Percentiles rank a stretch among this genome's conserved stretches.
phyloP scores from a whole-genome alignment of 2,888 invertebrate genomes.

The Harmothoe impar region DNA sequence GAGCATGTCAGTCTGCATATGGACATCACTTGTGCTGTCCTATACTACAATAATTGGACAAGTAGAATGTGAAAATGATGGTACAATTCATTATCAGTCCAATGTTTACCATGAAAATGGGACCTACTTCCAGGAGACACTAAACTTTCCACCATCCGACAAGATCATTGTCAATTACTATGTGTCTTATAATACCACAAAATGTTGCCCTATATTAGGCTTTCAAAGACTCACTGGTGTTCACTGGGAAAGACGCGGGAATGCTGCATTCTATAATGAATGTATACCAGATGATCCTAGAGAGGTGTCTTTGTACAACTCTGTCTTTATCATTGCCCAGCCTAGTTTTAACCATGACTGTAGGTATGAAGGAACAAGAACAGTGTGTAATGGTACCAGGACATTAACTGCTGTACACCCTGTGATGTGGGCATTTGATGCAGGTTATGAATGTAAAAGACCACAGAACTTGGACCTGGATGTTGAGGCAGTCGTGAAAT shows the following conservation, averaged over 20 bases:
- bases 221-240: background rate
- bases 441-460: background rate
- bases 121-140: background rate
- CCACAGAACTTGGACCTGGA: background rate
- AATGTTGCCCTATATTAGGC: background rate
- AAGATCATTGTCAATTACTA: background rate
- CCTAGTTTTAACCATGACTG: too few species aligned
- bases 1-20: too few species aligned
- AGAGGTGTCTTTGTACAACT: background rate
- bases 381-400: background rate
- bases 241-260: background rate
- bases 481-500: background rate
- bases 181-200: background rate
- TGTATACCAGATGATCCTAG: too few species aligned
- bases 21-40: too few species aligned
- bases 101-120: too few species aligned
- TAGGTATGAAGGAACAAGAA: background rate
- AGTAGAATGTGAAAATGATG: too few species aligned
- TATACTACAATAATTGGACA: too few species aligned
- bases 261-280: background rate
- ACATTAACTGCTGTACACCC: background rate
- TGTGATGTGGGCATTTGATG: background rate
- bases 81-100: too few species aligned
- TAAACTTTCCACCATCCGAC: background rate
- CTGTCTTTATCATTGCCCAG: too few species aligned